Evolutionary conservation across 2,113 vertebrate genomes (phyloP), one percentile per base, ranked within the genome.

Genomic region (Cyphomyrus discorhynchus): DNA sequence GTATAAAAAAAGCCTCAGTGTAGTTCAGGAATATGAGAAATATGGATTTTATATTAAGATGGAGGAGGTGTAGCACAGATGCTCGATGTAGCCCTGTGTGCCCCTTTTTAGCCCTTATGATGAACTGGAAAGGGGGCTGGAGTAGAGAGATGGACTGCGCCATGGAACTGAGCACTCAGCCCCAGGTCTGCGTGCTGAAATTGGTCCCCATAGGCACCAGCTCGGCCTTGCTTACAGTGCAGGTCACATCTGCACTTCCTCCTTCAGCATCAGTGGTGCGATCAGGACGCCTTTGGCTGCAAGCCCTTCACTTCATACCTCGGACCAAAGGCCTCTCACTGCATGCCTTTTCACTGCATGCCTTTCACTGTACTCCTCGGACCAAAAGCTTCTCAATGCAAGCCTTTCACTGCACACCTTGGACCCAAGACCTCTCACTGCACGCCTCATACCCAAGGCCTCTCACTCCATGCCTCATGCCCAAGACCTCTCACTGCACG

Each of bases 21-120:
- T 39, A 87, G 19, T 39, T 90, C 17, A 50, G 50, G n/a, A 66
- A 84, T 46, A 66, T 35, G 58, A 53, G 85, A 90, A 74, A 77
- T 90, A 66, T 89, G 49, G 89, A 66, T 89, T 53, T 39, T 47
- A 70, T 24, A 53, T 90, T 87, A n/a, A 70, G 39, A 13, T 49
- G 83, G 15, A 70, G 6, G n/a, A 39, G 47, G 31, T 53, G 50
- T 53, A 53, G 24, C 83, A 31, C 45, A 46, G 17, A 42, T 42
- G 39, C 39, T 42, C 39, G 39, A 42, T 27, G n/a, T 39, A 7
- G 15, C 1, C 77, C 3, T 17, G 80, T 47, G 8, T 47, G 24
- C 80, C 39, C 45, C 82, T 84, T 24, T 84, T 24, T 45, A 84
- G 39, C 82, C 45, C 82, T 39, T 24, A n/a, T 46, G 42, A 84